phyloP scores from a whole-genome alignment of 30 jellyfish, hydroid and myxozoan genomes.

The Aurelia sp. region DNA sequence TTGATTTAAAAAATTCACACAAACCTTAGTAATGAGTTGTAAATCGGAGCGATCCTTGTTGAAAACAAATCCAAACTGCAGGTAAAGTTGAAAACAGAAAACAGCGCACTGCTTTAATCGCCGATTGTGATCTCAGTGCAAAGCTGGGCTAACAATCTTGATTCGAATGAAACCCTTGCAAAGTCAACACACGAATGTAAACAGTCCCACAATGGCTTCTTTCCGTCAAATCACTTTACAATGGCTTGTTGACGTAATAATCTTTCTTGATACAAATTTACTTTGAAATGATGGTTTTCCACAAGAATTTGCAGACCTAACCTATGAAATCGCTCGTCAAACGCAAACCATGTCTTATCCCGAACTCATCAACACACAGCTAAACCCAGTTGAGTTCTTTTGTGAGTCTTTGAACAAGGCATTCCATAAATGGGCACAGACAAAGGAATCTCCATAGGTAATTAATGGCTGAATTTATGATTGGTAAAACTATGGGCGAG shows the following conservation, averaged over 20 bases:
- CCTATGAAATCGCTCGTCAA: too few species aligned
- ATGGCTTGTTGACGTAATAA: neutral
- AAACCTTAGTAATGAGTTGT: too few species aligned
- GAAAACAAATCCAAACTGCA: too few species aligned
- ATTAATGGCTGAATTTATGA: slow-evolving; percentile 36
- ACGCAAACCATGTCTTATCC: too few species aligned
- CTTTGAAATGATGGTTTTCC: too few species aligned
- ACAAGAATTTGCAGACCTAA: too few species aligned
- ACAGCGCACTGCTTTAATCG: neutral
- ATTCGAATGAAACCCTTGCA: slow-evolving; percentile 47
- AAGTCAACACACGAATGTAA: slow-evolving; percentile 38
- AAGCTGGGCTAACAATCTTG: neutral
- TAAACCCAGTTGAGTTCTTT: too few species aligned
- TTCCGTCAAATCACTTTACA: neutral
- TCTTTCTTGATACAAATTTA: too few species aligned
- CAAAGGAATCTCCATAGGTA: slow-evolving; percentile 57
- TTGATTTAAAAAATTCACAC: too few species aligned
- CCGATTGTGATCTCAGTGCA: neutral
- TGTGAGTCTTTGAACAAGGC: slow-evolving; percentile 10
- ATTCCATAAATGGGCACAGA: slow-evolving; percentile 44
- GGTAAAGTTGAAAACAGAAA: neutral
- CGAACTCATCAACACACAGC: too few species aligned
- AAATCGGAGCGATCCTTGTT: too few species aligned
- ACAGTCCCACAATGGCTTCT: slow-evolving; percentile 51
- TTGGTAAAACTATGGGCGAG: slow-evolving; percentile 60